Evolutionary conservation across 1,140 invertebrate species (phyloP).

Genomic region (Heliothis virescens): DNA sequence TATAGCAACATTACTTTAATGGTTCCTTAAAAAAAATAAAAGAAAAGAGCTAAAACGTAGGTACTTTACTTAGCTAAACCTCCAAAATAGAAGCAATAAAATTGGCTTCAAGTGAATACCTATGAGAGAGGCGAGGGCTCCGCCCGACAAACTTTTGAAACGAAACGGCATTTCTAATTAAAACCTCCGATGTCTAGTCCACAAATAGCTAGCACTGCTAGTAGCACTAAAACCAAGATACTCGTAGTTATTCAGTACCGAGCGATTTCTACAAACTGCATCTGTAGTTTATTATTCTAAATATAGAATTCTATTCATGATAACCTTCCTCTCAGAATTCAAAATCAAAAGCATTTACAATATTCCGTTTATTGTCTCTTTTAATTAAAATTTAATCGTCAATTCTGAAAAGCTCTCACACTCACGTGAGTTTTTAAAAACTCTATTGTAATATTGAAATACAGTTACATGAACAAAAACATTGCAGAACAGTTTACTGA

Average conservation of each 20-base stretch:
- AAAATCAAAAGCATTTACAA: neutral
- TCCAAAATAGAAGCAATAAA: slow-evolving; percentile 52
- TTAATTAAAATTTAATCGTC: neutral
- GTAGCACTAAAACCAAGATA: neutral
- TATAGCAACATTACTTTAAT: too few species aligned
- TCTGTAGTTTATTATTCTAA: slow-evolving; percentile 11
- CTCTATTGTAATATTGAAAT: slow-evolving; percentile 5
- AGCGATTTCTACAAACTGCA: slow-evolving; percentile 16
- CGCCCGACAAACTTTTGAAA: slow-evolving; percentile 49
- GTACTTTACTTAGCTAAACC: slow-evolving; percentile 4
- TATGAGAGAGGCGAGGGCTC: slow-evolving; percentile 12
- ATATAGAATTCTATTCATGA: neutral
- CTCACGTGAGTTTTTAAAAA: neutral
- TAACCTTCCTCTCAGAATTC: neutral
- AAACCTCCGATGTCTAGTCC: slow-evolving; percentile 44
- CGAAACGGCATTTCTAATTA: slow-evolving; percentile 58
- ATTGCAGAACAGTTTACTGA: slow-evolving; percentile 22
- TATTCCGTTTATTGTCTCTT: neutral
- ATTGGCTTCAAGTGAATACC: slow-evolving; percentile 43
- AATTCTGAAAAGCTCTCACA: neutral
- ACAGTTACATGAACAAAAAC: neutral
- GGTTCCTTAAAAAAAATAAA: too few species aligned
- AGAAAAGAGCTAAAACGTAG: neutral
- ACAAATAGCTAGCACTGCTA: slow-evolving; percentile 30
- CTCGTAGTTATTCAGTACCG: neutral